Evolutionary conservation across 2,888 invertebrate species (phyloP).

Genomic region (Alcis repandata): DNA sequence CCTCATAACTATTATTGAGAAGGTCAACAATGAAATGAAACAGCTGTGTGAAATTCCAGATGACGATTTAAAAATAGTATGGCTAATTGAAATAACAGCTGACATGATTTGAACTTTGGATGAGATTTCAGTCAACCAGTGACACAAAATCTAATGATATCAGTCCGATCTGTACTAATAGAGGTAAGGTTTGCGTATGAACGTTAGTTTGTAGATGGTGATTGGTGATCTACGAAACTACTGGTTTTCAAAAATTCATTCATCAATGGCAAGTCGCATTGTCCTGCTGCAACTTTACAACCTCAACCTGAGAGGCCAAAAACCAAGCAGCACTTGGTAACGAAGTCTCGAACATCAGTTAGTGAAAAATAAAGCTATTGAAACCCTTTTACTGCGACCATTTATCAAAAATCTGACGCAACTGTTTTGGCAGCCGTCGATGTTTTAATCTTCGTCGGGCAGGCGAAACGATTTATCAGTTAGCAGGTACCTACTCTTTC

Average conservation of each 20-base stretch:
- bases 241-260: no score
- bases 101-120: not conserved
- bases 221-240: no score
- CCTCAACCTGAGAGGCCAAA: no score
- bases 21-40: conserved; percentile 30
- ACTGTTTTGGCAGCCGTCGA: conserved; percentile 51
- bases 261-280: no score
- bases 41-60: conserved; percentile 27
- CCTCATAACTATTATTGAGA: conserved; percentile 27
- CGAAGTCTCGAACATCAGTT: no score
- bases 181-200: no score
- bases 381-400: conserved; percentile 18
- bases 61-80: conserved; percentile 31
- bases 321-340: no score
- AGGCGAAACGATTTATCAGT: conserved; percentile 20
- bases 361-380: not conserved
- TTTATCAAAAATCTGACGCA: conserved; percentile 48
- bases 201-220: no score
- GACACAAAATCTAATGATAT: not conserved
- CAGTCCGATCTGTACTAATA: not conserved
- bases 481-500: not conserved
- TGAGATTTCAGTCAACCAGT: not conserved
- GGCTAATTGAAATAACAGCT: conserved; percentile 10
- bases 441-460: conserved; percentile 38
- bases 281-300: no score